Evolutionary conservation across 2,113 vertebrate species (phyloP), one percentile per base, ranked within the genome.

Genomic region (Equus quagga): DNA sequence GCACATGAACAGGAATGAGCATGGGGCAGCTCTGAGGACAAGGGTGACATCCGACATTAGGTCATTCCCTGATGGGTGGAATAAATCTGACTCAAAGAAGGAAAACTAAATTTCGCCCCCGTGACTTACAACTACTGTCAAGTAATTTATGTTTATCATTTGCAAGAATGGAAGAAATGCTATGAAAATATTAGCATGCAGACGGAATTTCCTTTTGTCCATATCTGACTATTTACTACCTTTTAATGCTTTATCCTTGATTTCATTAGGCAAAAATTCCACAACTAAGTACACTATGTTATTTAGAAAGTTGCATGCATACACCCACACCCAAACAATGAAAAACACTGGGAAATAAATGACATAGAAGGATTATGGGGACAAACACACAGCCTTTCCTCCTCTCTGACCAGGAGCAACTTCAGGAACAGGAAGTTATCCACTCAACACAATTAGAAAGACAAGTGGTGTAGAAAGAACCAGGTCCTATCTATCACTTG

Each of bases 111-210:
- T 31, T 62, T 78, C 58, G 17, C 33, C 60, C 23, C 33, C 17
- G 17, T 41, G 41, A 91, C 24, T 91, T 60, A 75, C 5, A 72
- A 65, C 49, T 62, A 49, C 5, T 17, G 28, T 46, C 41, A 56
- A 41, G 67, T 49, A 12, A 76, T 58, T 36, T 28, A 51, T 44
- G 19, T 31, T 28, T 51, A 54, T 49, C n/a, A 7, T 69, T 81
- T 72, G 8, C 24, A 94, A 80, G 89, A 91, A 88, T 28, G 60
- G 33, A 69, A 60, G 54, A 76, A 70, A 26, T 84, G 28, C 60
- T 87, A 26, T 8, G 33, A 31, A 76, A 73, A 81, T 36, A 28
- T 13, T 18, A 23, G 12, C 58, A 23, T 7, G 41, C 1, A 24
- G 28, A 64, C 58, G 46, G 67, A 92, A 94, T 84, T 73, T 5